These are phyloP conservation scores for Philhelius pedissequus DNA, from an alignment of 2,888 invertebrate species.

Conservation along the genomic window DNA sequence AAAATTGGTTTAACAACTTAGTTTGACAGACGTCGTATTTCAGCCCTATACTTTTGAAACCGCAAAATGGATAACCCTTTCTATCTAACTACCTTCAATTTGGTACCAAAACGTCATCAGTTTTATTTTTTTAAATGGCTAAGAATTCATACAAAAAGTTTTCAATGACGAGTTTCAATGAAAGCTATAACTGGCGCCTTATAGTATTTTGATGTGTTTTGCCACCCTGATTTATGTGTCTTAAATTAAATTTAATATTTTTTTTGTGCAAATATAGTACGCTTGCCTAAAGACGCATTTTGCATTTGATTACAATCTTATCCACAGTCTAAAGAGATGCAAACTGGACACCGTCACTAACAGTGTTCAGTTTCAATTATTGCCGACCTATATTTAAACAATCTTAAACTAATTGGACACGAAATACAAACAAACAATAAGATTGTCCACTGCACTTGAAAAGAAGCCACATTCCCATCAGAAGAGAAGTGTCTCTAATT, in stretches of 20 bases:
- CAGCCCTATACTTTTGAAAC: no score
- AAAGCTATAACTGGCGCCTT: no score
- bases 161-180: no score
- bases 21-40: no score
- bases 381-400: constrained; percentile 47
- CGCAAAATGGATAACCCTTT: no score
- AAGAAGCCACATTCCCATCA: not conserved
- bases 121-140: no score
- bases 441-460: not conserved
- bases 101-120: no score
- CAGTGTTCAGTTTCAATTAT: constrained; percentile 21
- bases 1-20: no score
- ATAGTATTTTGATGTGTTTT: no score
- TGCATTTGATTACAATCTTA: not conserved
- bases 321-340: not conserved
- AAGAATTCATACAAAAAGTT: no score
- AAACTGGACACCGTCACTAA: constrained; percentile 9
- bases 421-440: not conserved
- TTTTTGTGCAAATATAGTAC: not conserved
- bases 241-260: not conserved
- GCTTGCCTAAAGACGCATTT: not conserved
- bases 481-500: not conserved
- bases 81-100: no score
- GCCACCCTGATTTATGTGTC: no score
- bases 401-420: not conserved